phyloP scores from a whole-genome alignment of 2,888 invertebrate species.

The Teleogryllus oceanicus region DNA sequence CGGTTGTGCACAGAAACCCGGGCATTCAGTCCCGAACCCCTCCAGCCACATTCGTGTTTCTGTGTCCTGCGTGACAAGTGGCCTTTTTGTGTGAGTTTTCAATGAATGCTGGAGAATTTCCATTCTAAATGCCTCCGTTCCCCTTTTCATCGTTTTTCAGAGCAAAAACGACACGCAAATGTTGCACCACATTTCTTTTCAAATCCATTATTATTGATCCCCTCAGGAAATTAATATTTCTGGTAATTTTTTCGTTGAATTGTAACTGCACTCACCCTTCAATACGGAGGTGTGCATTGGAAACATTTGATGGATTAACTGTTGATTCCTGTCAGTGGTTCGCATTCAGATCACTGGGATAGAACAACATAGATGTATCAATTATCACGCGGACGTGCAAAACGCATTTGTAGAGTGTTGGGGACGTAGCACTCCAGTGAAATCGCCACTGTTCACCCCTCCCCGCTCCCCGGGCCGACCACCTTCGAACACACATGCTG shows the following conservation, averaged over 20 bases:
- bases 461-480: neutral
- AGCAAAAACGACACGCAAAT: neutral
- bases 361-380: constrained; percentile 18
- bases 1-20: too few species aligned
- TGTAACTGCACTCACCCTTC: constrained; percentile 1
- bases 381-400: neutral
- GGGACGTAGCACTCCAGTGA: neutral
- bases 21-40: too few species aligned
- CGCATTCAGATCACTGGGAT: neutral
- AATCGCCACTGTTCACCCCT: neutral
- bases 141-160: too few species aligned
- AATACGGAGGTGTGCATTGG: neutral
- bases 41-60: too few species aligned
- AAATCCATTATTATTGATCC: neutral
- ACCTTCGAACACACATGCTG: neutral
- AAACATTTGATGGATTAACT: constrained; percentile 18
- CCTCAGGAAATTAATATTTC: constrained; percentile 6
- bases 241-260: constrained; percentile 1
- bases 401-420: constrained; percentile 9
- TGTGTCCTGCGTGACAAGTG: too few species aligned
- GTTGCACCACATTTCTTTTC: constrained; percentile 6
- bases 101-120: too few species aligned
- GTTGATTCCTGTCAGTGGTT: constrained; percentile 18
- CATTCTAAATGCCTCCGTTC: too few species aligned
- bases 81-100: too few species aligned